Conservation (phyloP, 1,140 invertebrate species). For the Drosophila insularis region DNA sequence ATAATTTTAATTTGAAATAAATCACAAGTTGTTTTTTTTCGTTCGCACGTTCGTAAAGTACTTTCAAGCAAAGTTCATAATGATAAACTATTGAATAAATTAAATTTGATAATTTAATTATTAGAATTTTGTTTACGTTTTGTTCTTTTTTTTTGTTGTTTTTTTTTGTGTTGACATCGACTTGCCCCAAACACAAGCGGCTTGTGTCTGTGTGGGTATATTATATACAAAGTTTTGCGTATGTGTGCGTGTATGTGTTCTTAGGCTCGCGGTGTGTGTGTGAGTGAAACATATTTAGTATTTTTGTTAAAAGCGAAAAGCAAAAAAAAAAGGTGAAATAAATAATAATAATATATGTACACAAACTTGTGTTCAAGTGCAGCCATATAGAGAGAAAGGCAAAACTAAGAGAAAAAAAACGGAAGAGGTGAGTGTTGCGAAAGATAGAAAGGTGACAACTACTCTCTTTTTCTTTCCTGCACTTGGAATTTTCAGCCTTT, state of each 20-base stretch:
- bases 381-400: neutral
- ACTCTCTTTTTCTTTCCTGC: neutral
- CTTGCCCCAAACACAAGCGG: constrained; percentile 15
- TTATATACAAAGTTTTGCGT: constrained; percentile 8
- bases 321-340: constrained; percentile 9
- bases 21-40: constrained; percentile 36
- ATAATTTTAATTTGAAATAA: neutral
- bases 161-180: constrained; percentile 5
- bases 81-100: constrained; percentile 8
- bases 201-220: constrained; percentile 12
- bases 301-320: constrained; percentile 23
- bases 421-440: neutral
- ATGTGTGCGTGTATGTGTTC: constrained; percentile 23
- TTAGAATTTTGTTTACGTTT: constrained; percentile 18
- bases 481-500: neutral
- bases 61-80: neutral
- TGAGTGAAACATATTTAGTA: constrained; percentile 19
- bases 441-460: constrained; percentile 1
- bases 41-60: constrained; percentile 26
- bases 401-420: neutral
- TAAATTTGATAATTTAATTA: neutral
- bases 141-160: neutral
- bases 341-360: neutral
- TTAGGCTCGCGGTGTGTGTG: neutral
- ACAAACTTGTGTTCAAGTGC: neutral